These are phyloP conservation scores for Odontocerum albicorne DNA, from an alignment of 2,888 invertebrate species.

Conservation along the genomic window DNA sequence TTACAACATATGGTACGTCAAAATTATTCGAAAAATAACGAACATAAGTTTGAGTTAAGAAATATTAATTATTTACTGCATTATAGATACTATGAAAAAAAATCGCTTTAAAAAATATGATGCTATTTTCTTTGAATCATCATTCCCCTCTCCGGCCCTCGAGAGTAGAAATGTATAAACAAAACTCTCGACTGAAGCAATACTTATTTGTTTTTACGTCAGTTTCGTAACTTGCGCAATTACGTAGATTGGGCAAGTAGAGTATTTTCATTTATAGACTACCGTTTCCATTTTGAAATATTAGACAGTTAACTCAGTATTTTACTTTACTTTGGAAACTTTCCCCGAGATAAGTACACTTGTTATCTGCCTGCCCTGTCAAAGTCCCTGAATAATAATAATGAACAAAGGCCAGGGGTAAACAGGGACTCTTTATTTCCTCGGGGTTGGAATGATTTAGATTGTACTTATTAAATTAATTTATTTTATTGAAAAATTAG, in stretches of 20 bases:
- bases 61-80: too few species aligned
- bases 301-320: slow-evolving; percentile 26
- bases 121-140: too few species aligned
- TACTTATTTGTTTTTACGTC: slow-evolving; percentile 33
- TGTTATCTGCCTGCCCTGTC: slow-evolving; percentile 21
- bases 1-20: too few species aligned
- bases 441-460: too few species aligned
- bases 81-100: too few species aligned
- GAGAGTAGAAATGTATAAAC: too few species aligned
- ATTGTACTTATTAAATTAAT: too few species aligned
- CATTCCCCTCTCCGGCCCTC: too few species aligned
- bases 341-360: slow-evolving; percentile 21
- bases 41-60: too few species aligned
- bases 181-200: not conserved
- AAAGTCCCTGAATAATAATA: slow-evolving; percentile 21
- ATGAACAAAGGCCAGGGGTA: slow-evolving; percentile 2
- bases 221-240: slow-evolving; percentile 34
- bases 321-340: slow-evolving; percentile 23
- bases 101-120: too few species aligned
- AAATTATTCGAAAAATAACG: too few species aligned
- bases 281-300: slow-evolving; percentile 29
- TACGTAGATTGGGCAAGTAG: slow-evolving; percentile 35
- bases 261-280: slow-evolving; percentile 32
- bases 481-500: too few species aligned
- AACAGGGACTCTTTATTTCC: not conserved